Evolutionary conservation across 2,888 invertebrate species (phyloP), one percentile per base, ranked within the genome.

Genomic region (Adineta ricciae): DNA sequence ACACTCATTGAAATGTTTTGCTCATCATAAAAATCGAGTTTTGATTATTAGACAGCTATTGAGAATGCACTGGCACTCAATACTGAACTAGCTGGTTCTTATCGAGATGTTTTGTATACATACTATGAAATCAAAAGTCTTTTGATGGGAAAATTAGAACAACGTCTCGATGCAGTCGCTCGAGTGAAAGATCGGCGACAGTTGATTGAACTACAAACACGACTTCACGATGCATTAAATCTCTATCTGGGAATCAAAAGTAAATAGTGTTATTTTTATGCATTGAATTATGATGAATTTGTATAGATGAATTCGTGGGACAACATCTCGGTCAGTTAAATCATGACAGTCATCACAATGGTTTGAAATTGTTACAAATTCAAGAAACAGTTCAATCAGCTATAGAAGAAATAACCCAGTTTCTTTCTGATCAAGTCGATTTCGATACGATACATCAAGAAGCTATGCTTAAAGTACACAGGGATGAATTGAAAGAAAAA

Each of bases 391-490:
- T 85, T 14, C 46, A 85, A 38, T n/a, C 72, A 27, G 72, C 85
- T n/a, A 78, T 83, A 27, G 52, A 52, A 27, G 54, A 78, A 0
- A 82, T 85, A 36, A 36, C 83, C 52, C 38, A 50, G 78, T 85
- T 85, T 85, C 78, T 85, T 27, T 32, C 46, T 27, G 83, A 84
- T 32, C 83, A 85, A 52, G 72, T 83, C 14, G 85, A 85, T 85
- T 85, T 85, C 52, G 27, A 50, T 9, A 27, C 50, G 38, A 32
- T 85, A 14, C 38, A 83, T 50, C 83, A 78, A 84, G 41, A 85
- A 50, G 85, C 85, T 7, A 64, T 85, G 49, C 73, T 83, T 24
- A 83, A 84, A 52, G 85, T 84, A 36, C 72, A 56, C 14, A 83
- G 72, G 49, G 73, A 85, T 72, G 85, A 85, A 56, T 82, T 85